Evolutionary conservation across 2,888 invertebrate genomes (phyloP).

Genomic region (Caradrina kadenii): DNA sequence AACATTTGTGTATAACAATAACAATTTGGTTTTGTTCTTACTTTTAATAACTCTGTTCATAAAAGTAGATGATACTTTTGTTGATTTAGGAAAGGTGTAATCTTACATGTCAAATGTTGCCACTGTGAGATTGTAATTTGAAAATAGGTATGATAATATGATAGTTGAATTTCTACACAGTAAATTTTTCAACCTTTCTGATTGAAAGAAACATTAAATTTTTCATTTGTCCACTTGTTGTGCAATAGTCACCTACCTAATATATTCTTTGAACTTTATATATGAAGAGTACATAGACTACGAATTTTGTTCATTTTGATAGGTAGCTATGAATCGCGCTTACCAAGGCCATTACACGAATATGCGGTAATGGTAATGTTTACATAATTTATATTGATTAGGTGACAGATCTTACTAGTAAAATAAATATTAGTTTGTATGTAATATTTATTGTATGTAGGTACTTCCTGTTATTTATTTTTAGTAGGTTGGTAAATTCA

Average conservation of each 20-base stretch:
- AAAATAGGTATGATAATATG: too few relatives aligned
- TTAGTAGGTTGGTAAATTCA: background rate
- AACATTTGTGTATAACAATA: constrained; percentile 9
- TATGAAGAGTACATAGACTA: constrained; percentile 31
- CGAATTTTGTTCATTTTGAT: constrained; percentile 42
- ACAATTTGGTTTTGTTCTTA: background rate
- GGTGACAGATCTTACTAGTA: constrained; percentile 13
- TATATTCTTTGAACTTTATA: constrained; percentile 44
- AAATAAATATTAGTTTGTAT: background rate
- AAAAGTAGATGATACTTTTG: background rate
- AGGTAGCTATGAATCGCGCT: constrained; percentile 14
- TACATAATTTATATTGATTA: constrained; percentile 27
- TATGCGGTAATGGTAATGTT: constrained; percentile 31
- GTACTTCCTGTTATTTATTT: too few relatives aligned
- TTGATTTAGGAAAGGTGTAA: background rate
- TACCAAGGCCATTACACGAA: constrained; percentile 43
- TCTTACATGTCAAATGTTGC: background rate
- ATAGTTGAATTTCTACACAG: background rate
- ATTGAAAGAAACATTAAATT: constrained; percentile 1
- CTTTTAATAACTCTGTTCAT: background rate
- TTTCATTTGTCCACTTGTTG: background rate
- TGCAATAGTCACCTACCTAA: constrained; percentile 32
- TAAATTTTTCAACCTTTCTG: background rate
- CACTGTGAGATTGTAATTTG: background rate
- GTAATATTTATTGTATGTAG: constrained; percentile 7